phyloP scores from a whole-genome alignment of 1,140 invertebrate species.

The Bombus waltoni region DNA sequence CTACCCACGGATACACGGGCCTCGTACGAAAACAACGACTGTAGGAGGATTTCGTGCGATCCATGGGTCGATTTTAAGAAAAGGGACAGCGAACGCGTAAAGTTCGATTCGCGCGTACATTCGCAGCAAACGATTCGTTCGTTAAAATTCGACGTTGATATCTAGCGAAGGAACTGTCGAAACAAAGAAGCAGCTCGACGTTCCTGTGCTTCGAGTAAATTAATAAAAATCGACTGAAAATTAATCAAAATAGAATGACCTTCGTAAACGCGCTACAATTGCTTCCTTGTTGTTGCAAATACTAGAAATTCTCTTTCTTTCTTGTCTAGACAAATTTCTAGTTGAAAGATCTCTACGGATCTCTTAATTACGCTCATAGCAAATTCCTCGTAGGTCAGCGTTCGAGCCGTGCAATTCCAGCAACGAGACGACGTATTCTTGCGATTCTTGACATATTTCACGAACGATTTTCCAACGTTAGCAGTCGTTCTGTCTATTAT shows the following conservation, averaged over 20 bases:
- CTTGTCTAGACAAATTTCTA: background rate
- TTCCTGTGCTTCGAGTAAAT: background rate
- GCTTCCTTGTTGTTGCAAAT: background rate
- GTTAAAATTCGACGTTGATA: background rate
- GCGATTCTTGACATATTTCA: slow-evolving; percentile 36
- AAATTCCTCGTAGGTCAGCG: background rate
- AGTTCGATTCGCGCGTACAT: background rate
- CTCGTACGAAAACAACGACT: background rate
- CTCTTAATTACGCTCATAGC: background rate
- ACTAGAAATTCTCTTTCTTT: background rate
- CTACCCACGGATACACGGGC: slow-evolving; percentile 23
- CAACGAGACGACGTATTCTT: slow-evolving; percentile 7
- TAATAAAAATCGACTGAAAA: background rate
- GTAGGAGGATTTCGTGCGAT: background rate
- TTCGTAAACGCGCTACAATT: background rate
- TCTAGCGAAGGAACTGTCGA: too few relatives aligned
- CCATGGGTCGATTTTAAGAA: background rate
- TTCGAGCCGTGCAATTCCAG: background rate
- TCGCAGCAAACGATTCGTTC: background rate
- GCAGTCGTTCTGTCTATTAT: background rate
- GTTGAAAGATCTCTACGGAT: background rate
- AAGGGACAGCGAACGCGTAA: background rate
- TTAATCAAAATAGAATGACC: background rate
- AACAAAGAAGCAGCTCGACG: too few relatives aligned
- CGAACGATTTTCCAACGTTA: slow-evolving; percentile 6